These are phyloP conservation scores for Chrysopa pallens DNA, from an alignment of 1,140 invertebrate species.

Conservation along the genomic window DNA sequence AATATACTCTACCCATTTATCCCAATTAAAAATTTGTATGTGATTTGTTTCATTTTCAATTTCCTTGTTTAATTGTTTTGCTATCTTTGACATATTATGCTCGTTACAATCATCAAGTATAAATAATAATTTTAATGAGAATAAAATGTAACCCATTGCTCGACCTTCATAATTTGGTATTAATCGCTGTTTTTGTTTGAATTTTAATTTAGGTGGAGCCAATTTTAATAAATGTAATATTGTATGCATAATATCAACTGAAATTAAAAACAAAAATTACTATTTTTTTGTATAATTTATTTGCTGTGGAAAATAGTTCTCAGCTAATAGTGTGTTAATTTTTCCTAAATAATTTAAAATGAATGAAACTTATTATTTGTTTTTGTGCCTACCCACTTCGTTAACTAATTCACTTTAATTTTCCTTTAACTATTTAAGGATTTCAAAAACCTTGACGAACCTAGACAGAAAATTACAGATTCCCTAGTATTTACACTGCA, in stretches of 20 bases:
- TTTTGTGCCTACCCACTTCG: too few species aligned
- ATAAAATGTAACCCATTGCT: conserved; percentile 34
- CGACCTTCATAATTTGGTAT: conserved; percentile 33
- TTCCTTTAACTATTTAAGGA: too few species aligned
- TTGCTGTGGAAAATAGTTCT: too few species aligned
- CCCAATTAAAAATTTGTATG: conserved; percentile 30
- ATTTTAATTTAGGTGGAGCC: conserved; percentile 21
- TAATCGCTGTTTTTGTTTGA: conserved; percentile 4
- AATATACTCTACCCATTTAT: conserved; percentile 37
- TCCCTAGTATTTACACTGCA: too few species aligned
- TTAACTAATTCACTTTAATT: too few species aligned
- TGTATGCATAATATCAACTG: conserved; percentile 20
- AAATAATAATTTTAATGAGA: conserved; percentile 33
- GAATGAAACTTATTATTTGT: too few species aligned
- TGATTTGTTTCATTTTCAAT: conserved; percentile 5
- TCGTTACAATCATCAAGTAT: conserved; percentile 37
- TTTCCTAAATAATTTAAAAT: too few species aligned
- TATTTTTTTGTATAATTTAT: conserved; percentile 10
- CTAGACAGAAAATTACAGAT: too few species aligned
- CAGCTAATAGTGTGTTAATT: too few species aligned
- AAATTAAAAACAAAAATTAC: conserved; percentile 9
- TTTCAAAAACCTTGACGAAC: too few species aligned
- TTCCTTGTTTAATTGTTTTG: conserved; percentile 25
- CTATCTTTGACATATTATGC: conserved; percentile 27
- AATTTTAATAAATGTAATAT: conserved; percentile 22